Base-by-base conservation (phyloP, 2,797 vertebrate species). In the Limosa lapponica region DNA sequence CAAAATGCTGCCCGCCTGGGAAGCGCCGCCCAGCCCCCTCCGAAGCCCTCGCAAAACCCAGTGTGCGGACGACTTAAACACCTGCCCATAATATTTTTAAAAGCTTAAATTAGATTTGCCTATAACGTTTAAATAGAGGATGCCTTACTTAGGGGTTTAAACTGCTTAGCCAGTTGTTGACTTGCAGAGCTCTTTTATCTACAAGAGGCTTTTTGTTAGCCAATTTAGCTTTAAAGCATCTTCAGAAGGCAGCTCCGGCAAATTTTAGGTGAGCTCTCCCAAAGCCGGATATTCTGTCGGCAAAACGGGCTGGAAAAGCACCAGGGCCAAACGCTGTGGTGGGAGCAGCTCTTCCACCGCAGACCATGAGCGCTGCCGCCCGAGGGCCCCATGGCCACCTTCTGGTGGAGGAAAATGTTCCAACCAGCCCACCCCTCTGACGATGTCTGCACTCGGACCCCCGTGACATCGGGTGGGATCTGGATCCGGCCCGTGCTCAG, bases 151-250 rank as follows among this genome's bases (percentile, higher is more conserved):
- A 95, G 96, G 91, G 97, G 78, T 97, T 98, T 97, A 97, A 98
- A 98, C 97, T 97, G 97, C 97, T 98, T 98, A 97, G 98, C 97
- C 96, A 88, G 96, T 98, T 97, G 97, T 98, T 98, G 98, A 98
- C 97, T 98, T 54, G 87, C 94, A 94, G 96, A 97, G 91, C 97
- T 83, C 97, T 97, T 98, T 97, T 97, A 96, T 97, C 96, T 97
- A 95, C 95, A 97, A 96, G 96, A 97, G 96, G 95, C 96, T 98
- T 97, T 95, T 98, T 97, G 96, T 96, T 96, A 95, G 92, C 93
- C 96, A 87, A 88, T 97, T 98, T 96, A 92, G 92, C 91, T 92
- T n/a, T 55, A 78, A 96, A 96, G 86, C 85, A 18, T 95, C 96
- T 95, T 95, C 59, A 25, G 96, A 85, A 93, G 92, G 86, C 39